A percentile compares a stretch with the other conserved stretches of the same genome.
These are phyloP conservation scores for Calliopum simillimum DNA, from an alignment of 2,888 invertebrate genomes.

Conservation along the genomic window DNA sequence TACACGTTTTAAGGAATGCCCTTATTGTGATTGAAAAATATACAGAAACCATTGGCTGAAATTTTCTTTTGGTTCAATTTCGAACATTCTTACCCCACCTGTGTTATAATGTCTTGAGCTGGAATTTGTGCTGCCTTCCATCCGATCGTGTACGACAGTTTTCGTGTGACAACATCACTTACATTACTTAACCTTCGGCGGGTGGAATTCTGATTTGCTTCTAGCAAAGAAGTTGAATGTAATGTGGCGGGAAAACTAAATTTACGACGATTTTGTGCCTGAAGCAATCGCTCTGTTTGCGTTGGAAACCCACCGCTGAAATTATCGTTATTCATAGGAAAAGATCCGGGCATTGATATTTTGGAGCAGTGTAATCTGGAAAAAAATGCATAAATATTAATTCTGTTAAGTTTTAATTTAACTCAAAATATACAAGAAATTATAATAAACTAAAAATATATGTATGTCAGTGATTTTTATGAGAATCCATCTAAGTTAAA, in stretches of 20 bases:
- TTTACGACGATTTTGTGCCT: conserved; percentile 68
- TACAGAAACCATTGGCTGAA: too few species aligned
- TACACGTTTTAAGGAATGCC: too few species aligned
- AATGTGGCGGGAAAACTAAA: conserved; percentile 72
- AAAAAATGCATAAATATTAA: too few species aligned
- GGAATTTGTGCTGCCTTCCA: conserved; percentile 72
- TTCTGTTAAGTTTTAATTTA: too few species aligned
- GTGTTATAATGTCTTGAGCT: conserved; percentile 71
- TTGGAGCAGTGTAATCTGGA: neutral
- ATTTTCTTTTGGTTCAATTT: too few species aligned
- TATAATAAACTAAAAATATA: neutral
- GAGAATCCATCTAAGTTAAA: neutral
- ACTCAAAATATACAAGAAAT: too few species aligned
- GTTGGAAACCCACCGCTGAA: conserved; percentile 56
- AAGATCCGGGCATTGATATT: conserved; percentile 54
- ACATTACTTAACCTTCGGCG: conserved; percentile 80
- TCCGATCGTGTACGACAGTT: conserved; percentile 82
- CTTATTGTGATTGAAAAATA: too few species aligned
- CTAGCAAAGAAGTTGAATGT: conserved; percentile 63
- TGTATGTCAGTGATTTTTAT: neutral
- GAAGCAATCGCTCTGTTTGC: conserved; percentile 56
- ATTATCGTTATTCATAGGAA: conserved; percentile 59
- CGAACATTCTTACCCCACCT: conserved; percentile 51
- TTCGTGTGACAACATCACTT: conserved; percentile 79
- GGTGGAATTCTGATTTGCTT: conserved; percentile 62